phyloP scores from a whole-genome alignment of 2,113 vertebrate genomes.

The Marmota flaviventris region DNA sequence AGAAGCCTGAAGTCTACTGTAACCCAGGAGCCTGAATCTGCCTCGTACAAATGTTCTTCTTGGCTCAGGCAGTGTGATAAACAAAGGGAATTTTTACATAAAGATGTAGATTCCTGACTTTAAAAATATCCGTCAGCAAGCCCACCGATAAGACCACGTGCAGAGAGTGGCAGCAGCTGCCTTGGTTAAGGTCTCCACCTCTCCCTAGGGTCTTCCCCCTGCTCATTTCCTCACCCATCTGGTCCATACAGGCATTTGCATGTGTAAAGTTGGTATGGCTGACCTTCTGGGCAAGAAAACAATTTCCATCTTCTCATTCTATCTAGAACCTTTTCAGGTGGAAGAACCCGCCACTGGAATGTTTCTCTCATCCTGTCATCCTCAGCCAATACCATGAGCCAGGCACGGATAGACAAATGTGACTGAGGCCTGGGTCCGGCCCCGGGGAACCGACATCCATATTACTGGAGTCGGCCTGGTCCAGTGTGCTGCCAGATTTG shows the following conservation, averaged over 20 bases:
- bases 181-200: not conserved
- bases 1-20: not conserved
- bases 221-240: not conserved
- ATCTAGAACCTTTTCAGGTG: not conserved
- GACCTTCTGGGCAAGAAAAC: not conserved
- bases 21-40: not conserved
- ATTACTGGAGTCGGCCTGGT: not conserved
- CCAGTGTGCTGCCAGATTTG: not conserved
- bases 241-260: not conserved
- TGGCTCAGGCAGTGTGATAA: not conserved
- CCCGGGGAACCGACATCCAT: not conserved
- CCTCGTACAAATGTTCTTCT: not conserved
- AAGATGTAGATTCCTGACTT: not conserved
- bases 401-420: too few species aligned
- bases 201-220: not conserved
- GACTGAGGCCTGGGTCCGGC: not conserved
- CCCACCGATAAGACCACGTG: too few species aligned
- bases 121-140: not conserved
- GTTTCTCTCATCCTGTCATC: not conserved
- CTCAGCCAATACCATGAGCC: not conserved
- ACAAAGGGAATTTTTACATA: not conserved
- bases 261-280: not conserved
- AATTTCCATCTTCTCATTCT: not conserved
- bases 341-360: not conserved
- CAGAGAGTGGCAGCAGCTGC: not conserved